These are phyloP conservation scores for Labeo calbasu DNA, from an alignment of 2,797 vertebrate genomes.

Conservation along the genomic window DNA sequence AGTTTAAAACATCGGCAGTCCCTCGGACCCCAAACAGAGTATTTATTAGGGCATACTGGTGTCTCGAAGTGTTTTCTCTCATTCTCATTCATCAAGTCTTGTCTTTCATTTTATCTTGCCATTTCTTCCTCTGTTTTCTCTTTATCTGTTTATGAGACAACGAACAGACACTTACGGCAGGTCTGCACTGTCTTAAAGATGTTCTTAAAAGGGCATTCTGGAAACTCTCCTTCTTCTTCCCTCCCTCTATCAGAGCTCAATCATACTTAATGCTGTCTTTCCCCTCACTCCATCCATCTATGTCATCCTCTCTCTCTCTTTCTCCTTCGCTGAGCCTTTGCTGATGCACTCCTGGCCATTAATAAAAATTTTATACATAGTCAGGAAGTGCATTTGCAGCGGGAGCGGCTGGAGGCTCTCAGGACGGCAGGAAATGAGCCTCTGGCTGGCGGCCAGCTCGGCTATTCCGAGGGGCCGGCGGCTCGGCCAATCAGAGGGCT, in stretches of 20 bases:
- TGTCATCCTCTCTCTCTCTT: conserved; percentile 64
- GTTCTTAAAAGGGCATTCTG: conserved; percentile 61
- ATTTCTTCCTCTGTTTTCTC: conserved; percentile 52
- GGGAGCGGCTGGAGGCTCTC: conserved; percentile 78
- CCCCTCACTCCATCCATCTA: conserved; percentile 63
- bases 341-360: conserved; percentile 85
- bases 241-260: conserved; percentile 53
- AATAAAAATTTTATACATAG: conserved; percentile 85
- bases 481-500: conserved; percentile 77
- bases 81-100: conserved; percentile 31
- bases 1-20: background rate
- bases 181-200: conserved; percentile 59
- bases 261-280: conserved; percentile 63
- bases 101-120: conserved; percentile 43
- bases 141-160: conserved; percentile 59
- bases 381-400: conserved; percentile 85
- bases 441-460: conserved; percentile 79
- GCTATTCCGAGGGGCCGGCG: conserved; percentile 76
- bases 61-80: conserved; percentile 42
- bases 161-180: conserved; percentile 49
- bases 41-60: conserved; percentile 26
- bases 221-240: conserved; percentile 47
- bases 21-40: background rate
- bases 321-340: conserved; percentile 61
- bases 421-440: conserved; percentile 83